A percentile compares a stretch with the other conserved stretches of the same genome.
These are phyloP conservation scores for Sycophila sp. DNA, from an alignment of 1,140 invertebrate genomes.

Conservation along the genomic window DNA sequence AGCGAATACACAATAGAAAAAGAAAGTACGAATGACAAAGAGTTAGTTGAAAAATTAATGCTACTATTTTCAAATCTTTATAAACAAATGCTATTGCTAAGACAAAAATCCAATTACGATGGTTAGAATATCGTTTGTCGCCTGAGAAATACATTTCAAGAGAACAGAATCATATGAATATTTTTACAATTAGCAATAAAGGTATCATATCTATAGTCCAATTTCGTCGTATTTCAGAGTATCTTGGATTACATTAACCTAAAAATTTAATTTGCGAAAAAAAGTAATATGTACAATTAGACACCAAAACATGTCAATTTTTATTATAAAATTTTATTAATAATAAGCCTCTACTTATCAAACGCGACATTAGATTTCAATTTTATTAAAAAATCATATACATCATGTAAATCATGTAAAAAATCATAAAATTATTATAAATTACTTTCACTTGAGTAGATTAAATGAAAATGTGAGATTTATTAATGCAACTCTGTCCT, in stretches of 20 bases:
- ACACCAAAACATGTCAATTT: no score
- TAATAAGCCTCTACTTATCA: no score
- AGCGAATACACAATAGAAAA: background rate
- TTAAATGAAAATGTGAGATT: slow-evolving; percentile 1
- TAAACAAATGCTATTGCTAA: background rate
- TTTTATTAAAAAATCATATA: background rate
- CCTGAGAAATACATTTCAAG: background rate
- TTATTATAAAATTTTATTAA: slow-evolving; percentile 17
- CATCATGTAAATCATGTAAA: no score
- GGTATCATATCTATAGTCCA: background rate
- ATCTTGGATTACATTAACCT: background rate
- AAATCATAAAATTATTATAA: no score
- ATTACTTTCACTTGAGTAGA: background rate
- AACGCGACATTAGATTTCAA: no score
- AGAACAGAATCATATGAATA: background rate
- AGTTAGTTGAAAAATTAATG: background rate
- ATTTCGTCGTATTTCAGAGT: no score
- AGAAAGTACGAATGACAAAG: background rate
- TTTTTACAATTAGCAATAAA: background rate
- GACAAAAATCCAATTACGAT: background rate
- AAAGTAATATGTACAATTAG: background rate
- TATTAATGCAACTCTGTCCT: slow-evolving; percentile 13
- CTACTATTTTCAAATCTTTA: background rate
- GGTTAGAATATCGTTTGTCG: background rate
- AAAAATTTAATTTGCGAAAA: background rate